Base-by-base conservation (phyloP, 1,140 invertebrate species). In the Heterodera schachtii region DNA sequence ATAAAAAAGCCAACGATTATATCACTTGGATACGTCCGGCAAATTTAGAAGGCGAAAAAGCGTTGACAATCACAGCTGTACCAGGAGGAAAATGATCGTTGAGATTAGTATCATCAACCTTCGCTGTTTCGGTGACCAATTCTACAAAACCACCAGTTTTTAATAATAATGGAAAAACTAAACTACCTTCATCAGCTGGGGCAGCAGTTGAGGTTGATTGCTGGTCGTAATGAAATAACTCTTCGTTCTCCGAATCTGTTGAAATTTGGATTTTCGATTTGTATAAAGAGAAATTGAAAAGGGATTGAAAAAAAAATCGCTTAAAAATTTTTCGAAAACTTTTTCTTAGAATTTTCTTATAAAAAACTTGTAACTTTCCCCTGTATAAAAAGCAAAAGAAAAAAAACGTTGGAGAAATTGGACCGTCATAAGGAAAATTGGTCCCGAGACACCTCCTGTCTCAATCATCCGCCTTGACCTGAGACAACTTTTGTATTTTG, bases 21-120 rank as follows among this genome's bases (percentile, higher is more conserved):
- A 5, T 64, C 13, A 21, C 57, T 19, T 64, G 78, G 44, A 80
- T 46, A 9, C 78, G 76, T 21, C 78, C 78, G 13, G 47, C 77
- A 11, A 43, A 47, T 75, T 75, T 80, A 9, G 73, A 77, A 16
- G 78, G 46, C 44, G 57, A 19, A 64, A 64, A 64, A 19, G 57
- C 57, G 19, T 64, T 64, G 57, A 64, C 16, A 64, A 64, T 13
- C 16, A 64, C 57, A 19, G 57, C 57, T 64, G 19, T 19, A 19
- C 57, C 57, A 19, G 57, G 16, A 13, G 57, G 57, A 19, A 64
- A 64, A 11, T 64, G 13, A 5, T 64, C 19, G 19, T 5, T 19
- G 57, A 64, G 7, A 60, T 64, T 13, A 64, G 11, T 5, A 2
- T 13, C 57, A 13, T 64, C 11, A 19, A 3, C 16, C 16, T 13